A percentile compares a stretch with the other conserved stretches of the same genome.
Evolutionary conservation across 35 echinoderm and acorn worm species (phyloP).

Genomic region (Diadema setosum): DNA sequence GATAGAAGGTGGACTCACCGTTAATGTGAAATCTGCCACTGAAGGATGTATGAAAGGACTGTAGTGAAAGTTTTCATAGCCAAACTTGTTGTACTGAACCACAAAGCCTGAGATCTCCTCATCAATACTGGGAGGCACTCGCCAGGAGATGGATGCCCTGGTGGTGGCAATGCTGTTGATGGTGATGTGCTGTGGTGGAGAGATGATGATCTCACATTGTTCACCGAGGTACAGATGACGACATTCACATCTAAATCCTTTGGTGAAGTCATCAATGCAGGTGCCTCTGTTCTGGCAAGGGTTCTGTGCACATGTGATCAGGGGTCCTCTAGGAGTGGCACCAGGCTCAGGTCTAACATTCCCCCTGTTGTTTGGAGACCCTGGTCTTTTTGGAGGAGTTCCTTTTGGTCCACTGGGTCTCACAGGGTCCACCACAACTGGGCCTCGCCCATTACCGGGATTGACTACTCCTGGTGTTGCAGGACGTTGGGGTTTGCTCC

Average conservation of each 20-base stretch:
- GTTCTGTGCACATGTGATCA: background rate
- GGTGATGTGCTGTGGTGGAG: slow-evolving; percentile 56
- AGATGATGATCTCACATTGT: slow-evolving; percentile 43
- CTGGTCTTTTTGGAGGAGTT: background rate
- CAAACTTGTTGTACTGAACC: slow-evolving; percentile 82
- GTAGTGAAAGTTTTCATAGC: slow-evolving; percentile 3
- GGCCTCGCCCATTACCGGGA: background rate
- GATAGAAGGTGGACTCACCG: slow-evolving; percentile 32
- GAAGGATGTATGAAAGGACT: slow-evolving; percentile 62
- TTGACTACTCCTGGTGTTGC: background rate
- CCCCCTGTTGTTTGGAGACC: background rate
- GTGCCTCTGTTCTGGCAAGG: slow-evolving; percentile 63
- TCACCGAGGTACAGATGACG: slow-evolving; percentile 51
- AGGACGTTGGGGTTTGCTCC: background rate
- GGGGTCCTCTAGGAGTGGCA: background rate
- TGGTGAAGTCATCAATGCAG: slow-evolving; percentile 3
- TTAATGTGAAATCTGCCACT: slow-evolving; percentile 53
- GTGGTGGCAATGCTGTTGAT: background rate
- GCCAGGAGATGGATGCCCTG: slow-evolving; percentile 37
- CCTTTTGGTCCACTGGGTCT: background rate
- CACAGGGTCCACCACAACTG: background rate
- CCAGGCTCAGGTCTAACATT: background rate
- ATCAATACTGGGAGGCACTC: background rate
- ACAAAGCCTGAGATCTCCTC: slow-evolving; percentile 66
- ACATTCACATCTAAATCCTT: slow-evolving; percentile 38